Conservation (phyloP, 2,797 vertebrate species). For the Austrolebias charrua region DNA sequence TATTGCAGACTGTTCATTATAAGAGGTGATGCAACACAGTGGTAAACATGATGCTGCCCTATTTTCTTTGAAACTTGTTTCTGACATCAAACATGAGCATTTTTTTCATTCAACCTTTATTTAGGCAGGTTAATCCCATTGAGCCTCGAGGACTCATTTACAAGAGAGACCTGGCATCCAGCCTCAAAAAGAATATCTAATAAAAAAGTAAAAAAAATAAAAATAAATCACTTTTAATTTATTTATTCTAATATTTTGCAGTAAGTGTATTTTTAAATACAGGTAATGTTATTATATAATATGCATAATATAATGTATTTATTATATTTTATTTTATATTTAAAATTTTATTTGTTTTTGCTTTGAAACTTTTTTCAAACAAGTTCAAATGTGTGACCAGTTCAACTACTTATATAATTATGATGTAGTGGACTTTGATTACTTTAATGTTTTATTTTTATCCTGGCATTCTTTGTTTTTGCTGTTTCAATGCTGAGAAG, state of each 20-base stretch:
- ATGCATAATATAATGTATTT: too few relatives aligned
- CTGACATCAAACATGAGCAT: background rate
- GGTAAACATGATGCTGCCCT: background rate
- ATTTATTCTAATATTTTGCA: too few relatives aligned
- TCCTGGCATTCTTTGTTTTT: constrained; percentile 20
- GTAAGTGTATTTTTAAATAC: too few relatives aligned
- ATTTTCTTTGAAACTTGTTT: background rate
- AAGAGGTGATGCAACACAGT: constrained; percentile 1
- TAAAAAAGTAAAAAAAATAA: too few relatives aligned
- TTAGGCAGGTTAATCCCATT: too few relatives aligned
- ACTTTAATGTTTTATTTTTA: constrained; percentile 9
- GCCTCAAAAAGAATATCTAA: too few relatives aligned
- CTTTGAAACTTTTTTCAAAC: background rate
- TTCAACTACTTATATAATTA: background rate
- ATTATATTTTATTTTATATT: too few relatives aligned
- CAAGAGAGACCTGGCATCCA: too few relatives aligned
- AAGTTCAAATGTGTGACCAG: background rate
- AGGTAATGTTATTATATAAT: too few relatives aligned
- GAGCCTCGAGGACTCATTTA: too few relatives aligned
- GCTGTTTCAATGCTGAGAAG: constrained; percentile 30
- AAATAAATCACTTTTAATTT: too few relatives aligned
- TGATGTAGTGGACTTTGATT: constrained; percentile 10
- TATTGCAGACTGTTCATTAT: background rate
- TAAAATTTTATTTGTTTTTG: background rate
- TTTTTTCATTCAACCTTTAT: too few relatives aligned